A percentile compares a stretch with the other conserved stretches of the same genome.
phyloP scores from a whole-genome alignment of 2,113 vertebrate genomes.

The Petroica traversi region DNA sequence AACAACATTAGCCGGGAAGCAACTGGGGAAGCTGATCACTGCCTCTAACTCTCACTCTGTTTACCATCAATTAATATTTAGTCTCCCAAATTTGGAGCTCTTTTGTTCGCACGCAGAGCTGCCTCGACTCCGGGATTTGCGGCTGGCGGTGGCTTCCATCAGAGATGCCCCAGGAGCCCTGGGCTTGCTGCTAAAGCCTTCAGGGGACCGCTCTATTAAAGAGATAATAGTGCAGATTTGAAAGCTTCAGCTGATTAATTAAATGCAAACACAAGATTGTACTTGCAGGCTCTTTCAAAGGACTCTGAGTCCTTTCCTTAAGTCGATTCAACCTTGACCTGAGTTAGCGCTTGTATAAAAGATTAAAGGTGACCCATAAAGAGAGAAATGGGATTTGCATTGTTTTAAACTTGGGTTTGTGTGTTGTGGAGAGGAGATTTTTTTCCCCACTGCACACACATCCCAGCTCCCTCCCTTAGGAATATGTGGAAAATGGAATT shows the following conservation, averaged over 20 bases:
- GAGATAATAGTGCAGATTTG: slow-evolving; percentile 50
- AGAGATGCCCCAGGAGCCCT: fast-evolving
- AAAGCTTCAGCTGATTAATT: slow-evolving; percentile 53
- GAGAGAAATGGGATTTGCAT: neutral
- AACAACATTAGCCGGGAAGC: neutral
- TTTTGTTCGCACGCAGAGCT: neutral
- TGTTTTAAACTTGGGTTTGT: neutral
- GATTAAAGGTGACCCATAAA: neutral
- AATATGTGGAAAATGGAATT: neutral
- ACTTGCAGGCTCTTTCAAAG: neutral
- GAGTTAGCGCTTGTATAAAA: neutral
- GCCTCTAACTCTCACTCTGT: slow-evolving; percentile 32
- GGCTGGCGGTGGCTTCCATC: neutral
- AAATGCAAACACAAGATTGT: slow-evolving; percentile 52
- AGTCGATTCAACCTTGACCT: slow-evolving; percentile 37
- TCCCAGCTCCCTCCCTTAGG: neutral
- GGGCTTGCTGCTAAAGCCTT: neutral
- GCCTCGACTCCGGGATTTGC: neutral
- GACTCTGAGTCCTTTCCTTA: neutral
- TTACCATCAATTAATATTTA: slow-evolving; percentile 52
- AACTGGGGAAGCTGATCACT: slow-evolving; percentile 37
- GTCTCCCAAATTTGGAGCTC: neutral
- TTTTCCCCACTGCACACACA: fast-evolving
- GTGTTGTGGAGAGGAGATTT: neutral
- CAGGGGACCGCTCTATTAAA: neutral